These are phyloP conservation scores for Percina caprodes DNA, from an alignment of 2,113 vertebrate genomes.

Conservation along the genomic window DNA sequence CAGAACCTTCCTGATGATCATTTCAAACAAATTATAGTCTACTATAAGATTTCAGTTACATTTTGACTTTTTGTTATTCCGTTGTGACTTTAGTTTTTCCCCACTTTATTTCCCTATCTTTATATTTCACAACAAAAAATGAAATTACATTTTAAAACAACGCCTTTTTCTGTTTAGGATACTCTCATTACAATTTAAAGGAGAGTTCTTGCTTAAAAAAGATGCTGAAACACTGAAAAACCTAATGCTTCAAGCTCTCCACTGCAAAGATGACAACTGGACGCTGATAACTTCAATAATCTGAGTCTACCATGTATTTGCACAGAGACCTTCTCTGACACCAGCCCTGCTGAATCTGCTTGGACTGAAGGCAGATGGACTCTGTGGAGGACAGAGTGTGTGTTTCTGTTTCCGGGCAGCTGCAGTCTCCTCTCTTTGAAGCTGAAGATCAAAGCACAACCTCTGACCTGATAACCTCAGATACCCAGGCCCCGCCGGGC, in stretches of 20 bases:
- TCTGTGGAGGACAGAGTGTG: slow-evolving; percentile 5
- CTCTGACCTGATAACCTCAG: slow-evolving; percentile 54
- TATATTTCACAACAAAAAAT: too few species aligned
- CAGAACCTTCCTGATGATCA: neutral
- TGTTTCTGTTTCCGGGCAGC: slow-evolving; percentile 39
- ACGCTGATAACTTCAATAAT: neutral
- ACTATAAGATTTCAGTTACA: neutral
- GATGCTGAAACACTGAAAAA: neutral
- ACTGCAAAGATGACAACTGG: too few species aligned
- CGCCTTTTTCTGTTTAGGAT: too few species aligned
- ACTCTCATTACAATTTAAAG: neutral
- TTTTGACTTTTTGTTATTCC: neutral
- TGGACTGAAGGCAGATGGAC: slow-evolving; percentile 8
- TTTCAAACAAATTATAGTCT: neutral
- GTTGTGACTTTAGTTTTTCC: neutral
- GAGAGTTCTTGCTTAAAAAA: neutral
- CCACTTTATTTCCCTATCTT: too few species aligned
- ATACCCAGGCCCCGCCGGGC: neutral
- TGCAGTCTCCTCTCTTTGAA: slow-evolving; percentile 67
- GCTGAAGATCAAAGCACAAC: slow-evolving; percentile 61
- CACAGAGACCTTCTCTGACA: neutral
- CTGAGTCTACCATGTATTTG: neutral
- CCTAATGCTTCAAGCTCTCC: neutral
- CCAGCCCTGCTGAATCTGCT: neutral
- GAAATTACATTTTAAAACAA: too few species aligned